These are phyloP conservation scores for Harpagifer antarcticus DNA, from an alignment of 2,797 vertebrate species.

Conservation along the genomic window DNA sequence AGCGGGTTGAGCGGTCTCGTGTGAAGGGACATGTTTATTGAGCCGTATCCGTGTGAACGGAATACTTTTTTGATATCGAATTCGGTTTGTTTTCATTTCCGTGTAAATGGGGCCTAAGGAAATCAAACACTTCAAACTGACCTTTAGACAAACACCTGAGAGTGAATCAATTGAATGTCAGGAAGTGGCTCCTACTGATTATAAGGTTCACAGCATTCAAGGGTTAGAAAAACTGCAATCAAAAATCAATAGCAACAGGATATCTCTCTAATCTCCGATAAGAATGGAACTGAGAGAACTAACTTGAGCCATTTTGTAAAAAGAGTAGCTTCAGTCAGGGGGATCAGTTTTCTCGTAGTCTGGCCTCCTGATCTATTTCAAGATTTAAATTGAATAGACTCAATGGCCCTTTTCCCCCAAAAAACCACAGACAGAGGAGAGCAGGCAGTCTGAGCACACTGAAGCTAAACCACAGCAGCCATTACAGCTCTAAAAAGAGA, in stretches of 20 bases:
- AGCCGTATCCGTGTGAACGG: too few relatives aligned
- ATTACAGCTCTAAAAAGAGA: conserved; percentile 68
- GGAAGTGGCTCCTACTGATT: conserved; percentile 18
- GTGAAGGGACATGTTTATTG: too few relatives aligned
- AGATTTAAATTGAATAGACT: conserved; percentile 66
- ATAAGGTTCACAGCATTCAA: background rate
- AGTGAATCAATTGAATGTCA: conserved; percentile 23
- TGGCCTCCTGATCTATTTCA: conserved; percentile 71
- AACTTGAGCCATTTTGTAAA: conserved; percentile 38
- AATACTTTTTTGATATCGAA: too few relatives aligned
- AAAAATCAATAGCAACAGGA: conserved; percentile 20
- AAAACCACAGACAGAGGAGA: conserved; percentile 76
- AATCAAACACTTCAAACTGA: conserved; percentile 19
- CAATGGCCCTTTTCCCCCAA: conserved; percentile 69
- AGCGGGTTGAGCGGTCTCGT: too few relatives aligned
- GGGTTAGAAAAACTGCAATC: conserved; percentile 3
- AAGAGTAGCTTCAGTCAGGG: conserved; percentile 35
- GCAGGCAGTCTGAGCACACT: conserved; percentile 53
- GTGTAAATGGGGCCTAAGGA: background rate
- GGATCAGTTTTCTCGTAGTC: conserved; percentile 45
- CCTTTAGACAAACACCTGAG: conserved; percentile 31
- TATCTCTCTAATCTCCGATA: background rate
- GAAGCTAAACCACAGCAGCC: conserved; percentile 71
- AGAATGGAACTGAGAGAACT: conserved; percentile 24
- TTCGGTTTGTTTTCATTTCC: too few relatives aligned